Base-by-base conservation (phyloP, 1,140 invertebrate species). In the Acromyrmex heyeri region DNA sequence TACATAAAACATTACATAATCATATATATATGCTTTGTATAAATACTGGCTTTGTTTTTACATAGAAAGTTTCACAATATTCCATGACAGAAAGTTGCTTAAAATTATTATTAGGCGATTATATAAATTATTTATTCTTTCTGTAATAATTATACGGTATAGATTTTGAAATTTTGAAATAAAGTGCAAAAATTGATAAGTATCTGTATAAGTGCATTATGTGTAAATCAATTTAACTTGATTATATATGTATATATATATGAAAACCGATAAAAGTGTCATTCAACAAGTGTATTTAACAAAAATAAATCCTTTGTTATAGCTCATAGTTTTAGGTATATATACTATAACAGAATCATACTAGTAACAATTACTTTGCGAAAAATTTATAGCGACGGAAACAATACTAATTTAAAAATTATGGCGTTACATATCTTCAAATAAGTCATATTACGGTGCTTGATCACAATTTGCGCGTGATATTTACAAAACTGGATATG, bases 401-500 rank as follows among this genome's bases (percentile, higher is more conserved):
- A 73, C 27, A 48, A 78, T 72, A 72, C 6, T 44, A 81, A 78
- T 78, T 69, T 81, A 59, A 59, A 34, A 70, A 57, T 70, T 44
- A 81, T 21, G 30, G 16, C 21, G 21, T 81, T 81, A 55, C 4
- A 69, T 8, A 70, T 27, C 12, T 57, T 57, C 21, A 81, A 81
- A 57, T 10, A 72, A 81, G 12, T 72, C 16, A 12, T 18, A 69
- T 70, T 38, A 38, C 18, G 50, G n/a, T 64, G 7, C 16, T 55
- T 69, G 8, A 77, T 77, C 24, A 61, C n/a, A 30, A 72, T 70
- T 72, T 34, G 57, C 21, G 57, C 21, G 12, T 55, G n/a, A 69
- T 81, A 64, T 78, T 78, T 64, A 81, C 50, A 81, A 81, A 81
- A 72, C 16, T 81, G 50, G 48, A 81, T 70, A 81, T 30, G 21